phyloP scores from a whole-genome alignment of 2,888 invertebrate genomes.

The Luperina nickerlii region DNA sequence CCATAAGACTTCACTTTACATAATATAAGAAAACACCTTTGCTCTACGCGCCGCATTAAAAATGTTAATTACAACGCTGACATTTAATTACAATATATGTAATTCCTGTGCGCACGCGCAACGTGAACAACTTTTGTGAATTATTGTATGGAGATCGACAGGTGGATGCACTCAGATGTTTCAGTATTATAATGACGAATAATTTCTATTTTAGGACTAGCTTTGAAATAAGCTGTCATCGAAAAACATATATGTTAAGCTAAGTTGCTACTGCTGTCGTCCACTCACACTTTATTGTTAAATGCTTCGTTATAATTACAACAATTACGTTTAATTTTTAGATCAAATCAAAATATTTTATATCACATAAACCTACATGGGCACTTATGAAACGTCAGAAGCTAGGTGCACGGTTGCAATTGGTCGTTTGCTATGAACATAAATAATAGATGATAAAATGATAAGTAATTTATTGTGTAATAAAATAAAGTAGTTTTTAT shows the following conservation, averaged over 20 bases:
- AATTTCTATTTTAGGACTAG: background rate
- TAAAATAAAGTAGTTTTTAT: background rate
- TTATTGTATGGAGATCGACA: slow-evolving; percentile 74
- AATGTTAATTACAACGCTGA: slow-evolving; percentile 74
- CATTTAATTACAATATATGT: slow-evolving; percentile 76
- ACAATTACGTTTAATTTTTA: too few relatives aligned
- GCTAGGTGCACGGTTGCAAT: too few relatives aligned
- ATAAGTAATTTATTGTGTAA: background rate
- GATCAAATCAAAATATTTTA: background rate
- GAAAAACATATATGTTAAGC: background rate
- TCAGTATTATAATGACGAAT: slow-evolving; percentile 4
- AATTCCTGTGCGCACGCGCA: slow-evolving; percentile 58
- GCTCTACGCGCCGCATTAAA: slow-evolving; percentile 61
- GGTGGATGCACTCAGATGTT: slow-evolving; percentile 68
- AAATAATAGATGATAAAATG: too few relatives aligned
- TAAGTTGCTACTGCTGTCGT: background rate
- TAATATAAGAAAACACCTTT: slow-evolving; percentile 59
- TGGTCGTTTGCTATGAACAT: too few relatives aligned
- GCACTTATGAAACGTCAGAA: too few relatives aligned
- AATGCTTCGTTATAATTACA: background rate
- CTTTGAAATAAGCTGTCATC: slow-evolving; percentile 9
- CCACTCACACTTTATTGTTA: background rate
- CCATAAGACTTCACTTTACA: slow-evolving; percentile 42
- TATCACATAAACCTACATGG: too few relatives aligned
- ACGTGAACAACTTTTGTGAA: slow-evolving; percentile 67